Percentiles rank a stretch among this genome's conserved stretches.
These are phyloP conservation scores for Drosophila parthenogenetica DNA, from an alignment of 2,888 invertebrate species.

Conservation along the genomic window DNA sequence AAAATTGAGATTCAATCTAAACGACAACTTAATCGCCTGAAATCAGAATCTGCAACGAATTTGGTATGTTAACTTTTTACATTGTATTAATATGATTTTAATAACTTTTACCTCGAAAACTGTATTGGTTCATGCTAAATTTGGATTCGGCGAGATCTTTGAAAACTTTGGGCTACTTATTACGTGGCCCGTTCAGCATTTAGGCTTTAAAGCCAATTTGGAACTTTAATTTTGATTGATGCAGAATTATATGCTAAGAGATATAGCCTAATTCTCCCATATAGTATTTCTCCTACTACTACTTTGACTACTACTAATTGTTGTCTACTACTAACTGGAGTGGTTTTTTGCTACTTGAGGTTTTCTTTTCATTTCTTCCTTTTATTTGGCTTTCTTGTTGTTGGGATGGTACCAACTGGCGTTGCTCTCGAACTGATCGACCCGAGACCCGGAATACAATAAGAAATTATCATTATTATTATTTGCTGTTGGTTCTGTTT, in stretches of 20 bases:
- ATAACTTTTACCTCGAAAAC: conserved; percentile 60
- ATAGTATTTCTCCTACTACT: conserved; percentile 22
- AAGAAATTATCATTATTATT: conserved; percentile 77
- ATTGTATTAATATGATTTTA: conserved; percentile 69
- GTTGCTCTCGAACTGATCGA: conserved; percentile 31
- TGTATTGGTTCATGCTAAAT: conserved; percentile 40
- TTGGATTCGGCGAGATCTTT: conserved; percentile 17
- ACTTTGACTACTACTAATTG: conserved; percentile 15
- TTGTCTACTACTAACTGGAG: conserved; percentile 62
- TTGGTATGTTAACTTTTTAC: conserved; percentile 19
- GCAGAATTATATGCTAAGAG: conserved; percentile 40
- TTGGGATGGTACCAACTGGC: conserved; percentile 53
- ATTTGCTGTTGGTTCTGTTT: conserved; percentile 41
- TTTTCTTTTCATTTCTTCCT: not conserved
- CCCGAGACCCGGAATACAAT: conserved; percentile 55
- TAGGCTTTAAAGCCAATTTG: conserved; percentile 42
- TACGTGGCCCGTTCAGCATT: conserved; percentile 32
- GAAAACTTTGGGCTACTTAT: conserved; percentile 24
- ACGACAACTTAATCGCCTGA: conserved; percentile 1
- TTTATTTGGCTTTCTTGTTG: not conserved
- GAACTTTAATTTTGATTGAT: conserved; percentile 76
- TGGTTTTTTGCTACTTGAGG: conserved; percentile 27
- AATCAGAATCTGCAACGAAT: not conserved
- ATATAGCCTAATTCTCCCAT: conserved; percentile 28
- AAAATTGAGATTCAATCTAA: no score